Evolutionary conservation across 2,797 vertebrate species (phyloP).

Genomic region (Perodicticus potto): DNA sequence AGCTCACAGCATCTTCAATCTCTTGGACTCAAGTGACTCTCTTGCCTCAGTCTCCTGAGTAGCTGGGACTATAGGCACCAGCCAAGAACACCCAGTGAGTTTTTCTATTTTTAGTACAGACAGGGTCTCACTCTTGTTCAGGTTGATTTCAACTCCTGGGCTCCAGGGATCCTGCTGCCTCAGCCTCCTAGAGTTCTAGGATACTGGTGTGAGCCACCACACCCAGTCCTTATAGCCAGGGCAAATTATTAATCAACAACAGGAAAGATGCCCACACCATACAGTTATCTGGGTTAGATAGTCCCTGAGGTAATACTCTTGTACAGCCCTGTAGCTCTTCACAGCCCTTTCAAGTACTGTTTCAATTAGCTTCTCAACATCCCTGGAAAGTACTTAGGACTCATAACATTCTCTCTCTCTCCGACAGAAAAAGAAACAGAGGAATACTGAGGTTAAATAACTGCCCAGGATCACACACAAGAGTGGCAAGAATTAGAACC

Average conservation of each 20-base stretch:
- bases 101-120: too few relatives aligned
- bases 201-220: too few relatives aligned
- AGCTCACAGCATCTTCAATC: too few relatives aligned
- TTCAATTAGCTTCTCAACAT: neutral
- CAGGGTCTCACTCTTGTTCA: too few relatives aligned
- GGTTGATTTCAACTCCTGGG: too few relatives aligned
- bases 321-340: neutral
- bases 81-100: too few relatives aligned
- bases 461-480: neutral
- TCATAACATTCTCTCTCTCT: conserved; percentile 33
- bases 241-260: conserved; percentile 48
- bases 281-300: neutral
- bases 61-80: too few relatives aligned
- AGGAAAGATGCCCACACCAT: conserved; percentile 7
- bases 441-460: neutral
- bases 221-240: neutral
- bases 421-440: conserved; percentile 34
- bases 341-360: neutral
- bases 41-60: too few relatives aligned
- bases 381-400: conserved; percentile 18
- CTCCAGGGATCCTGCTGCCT: too few relatives aligned
- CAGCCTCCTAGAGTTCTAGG: too few relatives aligned
- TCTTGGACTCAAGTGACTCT: too few relatives aligned
- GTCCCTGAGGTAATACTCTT: conserved; percentile 6
- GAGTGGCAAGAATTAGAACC: neutral